These are phyloP conservation scores for Pseudolaguvia tuberculata DNA, from an alignment of 2,113 vertebrate species.

Conservation along the genomic window DNA sequence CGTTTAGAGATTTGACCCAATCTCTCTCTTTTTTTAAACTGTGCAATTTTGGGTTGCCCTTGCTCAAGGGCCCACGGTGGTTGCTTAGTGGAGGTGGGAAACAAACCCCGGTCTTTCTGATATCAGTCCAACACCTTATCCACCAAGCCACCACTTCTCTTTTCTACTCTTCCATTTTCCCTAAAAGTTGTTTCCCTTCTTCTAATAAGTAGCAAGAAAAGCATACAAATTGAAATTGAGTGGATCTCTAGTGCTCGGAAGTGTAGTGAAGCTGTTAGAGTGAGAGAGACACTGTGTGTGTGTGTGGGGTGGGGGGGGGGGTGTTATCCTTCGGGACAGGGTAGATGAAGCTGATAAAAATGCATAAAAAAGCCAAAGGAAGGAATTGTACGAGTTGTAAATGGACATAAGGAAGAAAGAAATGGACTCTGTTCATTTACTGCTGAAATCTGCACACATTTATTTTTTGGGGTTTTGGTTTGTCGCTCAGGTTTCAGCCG, in stretches of 20 bases:
- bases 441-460: background rate
- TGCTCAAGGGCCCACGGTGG: too few relatives aligned
- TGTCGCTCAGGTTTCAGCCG: constrained; percentile 17
- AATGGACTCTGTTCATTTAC: background rate
- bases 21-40: background rate
- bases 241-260: background rate
- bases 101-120: too few relatives aligned
- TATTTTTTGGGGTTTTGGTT: constrained; percentile 6
- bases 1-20: background rate
- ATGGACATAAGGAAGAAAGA: background rate
- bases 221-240: constrained; percentile 11
- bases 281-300: too few relatives aligned
- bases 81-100: too few relatives aligned
- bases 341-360: too few relatives aligned
- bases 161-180: background rate
- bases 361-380: background rate
- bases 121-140: too few relatives aligned
- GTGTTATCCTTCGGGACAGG: too few relatives aligned
- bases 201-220: background rate
- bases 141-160: too few relatives aligned
- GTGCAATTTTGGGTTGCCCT: too few relatives aligned
- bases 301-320: background rate
- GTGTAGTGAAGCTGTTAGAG: background rate
- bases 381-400: constrained; percentile 10
- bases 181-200: background rate